These are phyloP conservation scores for Erpobdella octoculata DNA, from an alignment of 2,888 invertebrate species.

Conservation along the genomic window DNA sequence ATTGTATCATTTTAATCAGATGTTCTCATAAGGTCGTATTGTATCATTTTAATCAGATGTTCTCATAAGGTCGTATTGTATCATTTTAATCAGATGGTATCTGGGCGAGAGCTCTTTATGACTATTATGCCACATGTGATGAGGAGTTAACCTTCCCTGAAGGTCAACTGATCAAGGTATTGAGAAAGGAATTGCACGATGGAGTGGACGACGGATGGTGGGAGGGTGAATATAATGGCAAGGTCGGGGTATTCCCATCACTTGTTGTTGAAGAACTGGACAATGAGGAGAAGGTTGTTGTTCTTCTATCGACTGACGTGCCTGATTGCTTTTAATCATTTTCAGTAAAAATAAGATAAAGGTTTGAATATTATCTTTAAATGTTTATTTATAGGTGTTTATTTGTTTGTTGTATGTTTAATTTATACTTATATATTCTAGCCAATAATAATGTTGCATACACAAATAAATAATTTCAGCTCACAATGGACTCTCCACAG, in stretches of 20 bases:
- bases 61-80: too few relatives aligned
- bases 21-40: too few relatives aligned
- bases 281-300: background rate
- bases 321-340: background rate
- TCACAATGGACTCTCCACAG: constrained; percentile 38
- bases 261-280: constrained; percentile 74
- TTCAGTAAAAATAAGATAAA: background rate
- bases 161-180: constrained; percentile 63
- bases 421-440: too few relatives aligned
- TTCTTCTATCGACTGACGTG: background rate
- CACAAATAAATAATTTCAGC: background rate
- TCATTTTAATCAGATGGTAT: constrained; percentile 36
- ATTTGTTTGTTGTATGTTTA: too few relatives aligned
- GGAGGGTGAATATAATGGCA: constrained; percentile 72
- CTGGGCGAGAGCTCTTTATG: constrained; percentile 71
- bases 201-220: constrained; percentile 85
- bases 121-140: constrained; percentile 80
- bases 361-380: background rate
- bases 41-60: too few relatives aligned
- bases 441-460: background rate
- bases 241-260: constrained; percentile 70
- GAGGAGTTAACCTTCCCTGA: constrained; percentile 86
- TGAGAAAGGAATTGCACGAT: constrained; percentile 56
- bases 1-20: too few relatives aligned
- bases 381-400: background rate